Percentiles rank a stretch among this genome's conserved stretches.
Evolutionary conservation across 2,113 vertebrate genomes (phyloP).

Genomic region (Pampusana beccarii): DNA sequence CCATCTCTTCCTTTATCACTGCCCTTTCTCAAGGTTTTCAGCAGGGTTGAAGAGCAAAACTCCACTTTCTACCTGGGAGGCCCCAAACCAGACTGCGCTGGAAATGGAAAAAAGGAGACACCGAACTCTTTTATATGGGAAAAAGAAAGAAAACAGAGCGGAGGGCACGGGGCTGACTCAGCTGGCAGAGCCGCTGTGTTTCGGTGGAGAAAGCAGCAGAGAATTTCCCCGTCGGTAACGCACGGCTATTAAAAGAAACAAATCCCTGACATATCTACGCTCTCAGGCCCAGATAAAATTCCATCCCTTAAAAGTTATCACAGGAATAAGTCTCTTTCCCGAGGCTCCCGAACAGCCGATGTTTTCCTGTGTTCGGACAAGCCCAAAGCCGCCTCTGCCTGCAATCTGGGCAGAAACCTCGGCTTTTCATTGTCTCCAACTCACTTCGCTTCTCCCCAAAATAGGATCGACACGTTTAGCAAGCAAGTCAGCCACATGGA

Average conservation of each 20-base stretch:
- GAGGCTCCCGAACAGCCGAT: not conserved
- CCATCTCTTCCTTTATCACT: not conserved
- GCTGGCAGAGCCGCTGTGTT: not conserved
- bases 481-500: not conserved
- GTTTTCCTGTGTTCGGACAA: not conserved
- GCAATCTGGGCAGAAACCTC: not conserved
- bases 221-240: not conserved
- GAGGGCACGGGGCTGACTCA: not conserved
- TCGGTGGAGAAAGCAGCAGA: not conserved
- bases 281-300: not conserved
- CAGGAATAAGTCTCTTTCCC: not conserved
- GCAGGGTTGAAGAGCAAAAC: not conserved
- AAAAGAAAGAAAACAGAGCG: not conserved
- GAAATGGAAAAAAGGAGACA: not conserved
- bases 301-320: not conserved
- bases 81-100: fast-evolving
- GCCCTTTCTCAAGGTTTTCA: not conserved
- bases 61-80: not conserved
- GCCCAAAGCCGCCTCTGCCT: not conserved
- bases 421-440: not conserved
- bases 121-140: not conserved
- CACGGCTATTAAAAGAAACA: not conserved
- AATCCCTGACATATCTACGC: not conserved
- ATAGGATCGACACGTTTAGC: not conserved
- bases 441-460: not conserved